Evolutionary conservation across 1,140 invertebrate species (phyloP), one percentile per base, ranked within the genome.

Genomic region (Achroia grisella): DNA sequence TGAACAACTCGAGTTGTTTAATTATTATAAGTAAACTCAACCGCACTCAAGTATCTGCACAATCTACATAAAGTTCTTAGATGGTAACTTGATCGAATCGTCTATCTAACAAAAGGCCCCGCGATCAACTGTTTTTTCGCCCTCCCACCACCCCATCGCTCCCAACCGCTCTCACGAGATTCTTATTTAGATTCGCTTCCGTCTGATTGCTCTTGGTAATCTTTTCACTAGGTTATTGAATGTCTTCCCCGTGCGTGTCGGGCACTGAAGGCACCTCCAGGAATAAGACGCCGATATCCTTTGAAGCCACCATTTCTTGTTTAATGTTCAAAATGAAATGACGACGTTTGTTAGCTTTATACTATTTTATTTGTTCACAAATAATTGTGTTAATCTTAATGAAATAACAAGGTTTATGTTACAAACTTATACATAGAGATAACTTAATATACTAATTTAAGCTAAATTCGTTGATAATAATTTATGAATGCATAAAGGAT

Each of bases 101-200:
- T 39, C 73, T 67, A 72, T 76, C 54, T 47, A 57, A 81, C 77
- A 81, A 81, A 23, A 81, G 64, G 67, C 54, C 52, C 40, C 56
- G 57, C 60, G 60, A 59, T 58, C 73, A 68, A 76, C 68, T 84
- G 71, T 81, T 81, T 80, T 69, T 73, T 71, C 62, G 58, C 55
- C 69, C 65, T 58, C 62, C 55, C 56, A 48, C 48, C 52, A 47
- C 57, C 59, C 64, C 67, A 62, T 63, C 52, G 49, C 63, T 30
- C 71, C 71, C 69, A 52, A 66, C 70, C 75, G 72, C 75, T 80
- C 77, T 72, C 69, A 73, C 66, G 73, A 85, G 81, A 83, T 83
- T 85, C 79, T 83, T 83, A 85, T 85, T 85, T 85, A 85, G 81
- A 83, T 85, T 85, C 74, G 79, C 78, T 85, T 85, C 75, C 81